A percentile compares a stretch with the other conserved stretches of the same genome.
These are phyloP conservation scores for Dryoscopus gambensis DNA, from an alignment of 2,113 vertebrate species.

Conservation along the genomic window DNA sequence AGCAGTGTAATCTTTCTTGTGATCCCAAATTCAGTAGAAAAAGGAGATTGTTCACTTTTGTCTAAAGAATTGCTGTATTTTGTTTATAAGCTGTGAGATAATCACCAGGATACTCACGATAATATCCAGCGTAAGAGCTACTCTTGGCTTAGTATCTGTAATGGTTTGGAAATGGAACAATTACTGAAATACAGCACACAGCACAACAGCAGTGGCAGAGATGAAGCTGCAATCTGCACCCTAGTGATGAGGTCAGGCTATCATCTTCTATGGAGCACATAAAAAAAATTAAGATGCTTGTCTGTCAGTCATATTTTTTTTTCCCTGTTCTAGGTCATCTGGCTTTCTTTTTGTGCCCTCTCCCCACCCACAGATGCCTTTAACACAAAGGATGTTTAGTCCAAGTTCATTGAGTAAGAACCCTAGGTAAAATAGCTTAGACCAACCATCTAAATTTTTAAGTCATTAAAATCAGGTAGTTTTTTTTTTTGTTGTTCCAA, in stretches of 20 bases:
- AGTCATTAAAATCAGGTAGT: neutral
- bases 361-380: accelerated
- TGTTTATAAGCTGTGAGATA: neutral
- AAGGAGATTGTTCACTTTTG: neutral
- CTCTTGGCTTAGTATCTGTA: neutral
- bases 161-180: neutral
- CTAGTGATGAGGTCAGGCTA: neutral
- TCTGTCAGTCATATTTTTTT: neutral
- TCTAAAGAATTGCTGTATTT: neutral
- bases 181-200: neutral
- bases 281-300: neutral
- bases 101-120: neutral
- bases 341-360: neutral
- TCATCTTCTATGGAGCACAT: neutral
- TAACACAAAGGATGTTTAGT: neutral
- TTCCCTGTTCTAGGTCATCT: neutral
- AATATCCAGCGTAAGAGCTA: neutral
- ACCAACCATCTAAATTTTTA: neutral
- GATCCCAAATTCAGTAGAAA: neutral
- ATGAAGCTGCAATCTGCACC: neutral
- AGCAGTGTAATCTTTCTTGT: neutral
- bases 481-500: neutral
- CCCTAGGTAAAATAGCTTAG: neutral
- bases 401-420: neutral
- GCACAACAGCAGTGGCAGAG: neutral